Evolutionary conservation across 2,888 invertebrate genomes (phyloP), one percentile per base, ranked within the genome.

Genomic region (Polyommatus icarus): DNA sequence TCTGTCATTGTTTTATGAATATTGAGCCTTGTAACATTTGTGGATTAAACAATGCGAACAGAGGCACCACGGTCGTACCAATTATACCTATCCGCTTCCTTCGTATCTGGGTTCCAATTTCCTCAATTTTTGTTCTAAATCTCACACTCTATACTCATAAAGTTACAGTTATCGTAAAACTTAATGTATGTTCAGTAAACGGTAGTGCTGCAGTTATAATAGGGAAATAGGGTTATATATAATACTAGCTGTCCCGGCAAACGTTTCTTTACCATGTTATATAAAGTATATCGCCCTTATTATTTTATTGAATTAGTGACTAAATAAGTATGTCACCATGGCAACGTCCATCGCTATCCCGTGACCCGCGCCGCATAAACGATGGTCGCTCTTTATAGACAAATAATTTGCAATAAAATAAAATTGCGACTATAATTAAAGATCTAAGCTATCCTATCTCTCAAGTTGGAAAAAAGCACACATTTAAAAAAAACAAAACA

Each of bases 51-150:
- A 73, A 73, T 72, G 72, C n/a, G 36, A 40, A 46, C 40, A 15
- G 46, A 73, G 73, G 46, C 46, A 73, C 73, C 73, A 20, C 73
- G 40, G 73, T 10, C 46, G 15, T 29, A 67, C 10, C 67, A 40
- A 73, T 40, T 40, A 46, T 20, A 40, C 12, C 40, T 40, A 40
- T 73, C 73, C 73, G 73, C n/a, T 73, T 73, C 73, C 73, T 40
- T 46, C 46, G 73, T 40, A 73, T 46, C 73, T 40, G 73, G 73
- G 73, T 40, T 40, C 73, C 40, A 40, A 73, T 73, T 40, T 73
- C 73, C 73, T 73, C n/a, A n/a, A 40, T 72, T n/a, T 8, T 40
- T 15, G 20, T 40, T 24, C 20, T n/a, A 46, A 73, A 73, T 73
- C 40, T 24, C 46, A 40, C 73, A 46, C 20, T 40, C 12, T 73